Evolutionary conservation across 2,113 vertebrate species (phyloP).

Genomic region (Charadrius vociferus): DNA sequence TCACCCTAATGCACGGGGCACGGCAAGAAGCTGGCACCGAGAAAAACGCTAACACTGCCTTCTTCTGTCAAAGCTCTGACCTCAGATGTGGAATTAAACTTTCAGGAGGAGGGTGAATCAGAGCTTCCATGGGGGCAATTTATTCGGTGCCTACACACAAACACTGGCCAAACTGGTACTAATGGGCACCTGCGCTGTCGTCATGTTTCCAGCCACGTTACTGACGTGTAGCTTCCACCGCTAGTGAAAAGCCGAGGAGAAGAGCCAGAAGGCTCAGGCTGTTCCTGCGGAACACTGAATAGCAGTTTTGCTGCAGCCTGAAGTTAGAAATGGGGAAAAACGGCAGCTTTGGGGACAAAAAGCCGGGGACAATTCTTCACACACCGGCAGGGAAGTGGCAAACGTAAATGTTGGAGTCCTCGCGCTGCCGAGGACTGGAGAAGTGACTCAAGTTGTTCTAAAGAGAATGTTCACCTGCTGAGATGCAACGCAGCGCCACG

Average conservation of each 20-base stretch:
- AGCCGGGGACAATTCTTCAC: fast-evolving
- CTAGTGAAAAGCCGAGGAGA: not conserved
- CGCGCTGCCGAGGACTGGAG: fast-evolving
- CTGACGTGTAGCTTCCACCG: not conserved
- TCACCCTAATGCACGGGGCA: fast-evolving
- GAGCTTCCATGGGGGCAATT: not conserved
- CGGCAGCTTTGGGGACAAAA: not conserved
- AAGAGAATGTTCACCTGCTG: not conserved
- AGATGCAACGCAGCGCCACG: not conserved
- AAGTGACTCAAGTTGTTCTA: fast-evolving
- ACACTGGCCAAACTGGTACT: not conserved
- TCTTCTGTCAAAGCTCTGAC: not conserved
- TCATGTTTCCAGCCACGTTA: no score
- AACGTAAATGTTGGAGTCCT: fast-evolving
- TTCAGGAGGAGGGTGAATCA: not conserved
- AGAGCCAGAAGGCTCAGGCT: not conserved
- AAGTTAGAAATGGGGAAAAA: not conserved
- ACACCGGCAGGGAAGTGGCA: not conserved
- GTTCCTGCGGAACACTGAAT: fast-evolving
- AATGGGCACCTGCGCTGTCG: not conserved
- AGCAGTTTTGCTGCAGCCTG: not conserved
- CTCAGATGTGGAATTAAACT: not conserved
- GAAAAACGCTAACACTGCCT: not conserved
- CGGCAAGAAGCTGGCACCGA: not conserved
- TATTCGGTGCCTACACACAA: not conserved